Conservation (phyloP, 1,140 invertebrate genomes). For the Papilio aristodemus region DNA sequence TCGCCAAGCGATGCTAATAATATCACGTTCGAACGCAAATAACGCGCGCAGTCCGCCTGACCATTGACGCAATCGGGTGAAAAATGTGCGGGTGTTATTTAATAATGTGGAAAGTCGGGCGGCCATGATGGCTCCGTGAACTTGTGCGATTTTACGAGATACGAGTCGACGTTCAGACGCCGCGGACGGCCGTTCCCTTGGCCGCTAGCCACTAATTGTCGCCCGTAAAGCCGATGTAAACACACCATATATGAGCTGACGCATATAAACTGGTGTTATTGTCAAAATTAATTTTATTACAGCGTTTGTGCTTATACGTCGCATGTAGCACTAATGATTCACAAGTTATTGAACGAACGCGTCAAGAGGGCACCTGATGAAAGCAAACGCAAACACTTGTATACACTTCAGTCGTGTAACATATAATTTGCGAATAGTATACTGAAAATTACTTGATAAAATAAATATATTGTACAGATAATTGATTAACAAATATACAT, state of each 20-base stretch:
- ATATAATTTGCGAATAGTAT: too few relatives aligned
- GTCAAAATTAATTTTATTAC: conserved; percentile 41
- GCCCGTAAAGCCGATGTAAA: conserved; percentile 60
- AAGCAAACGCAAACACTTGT: conserved; percentile 13
- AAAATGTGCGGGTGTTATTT: conserved; percentile 74
- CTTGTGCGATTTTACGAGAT: conserved; percentile 61
- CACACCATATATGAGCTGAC: conserved; percentile 54
- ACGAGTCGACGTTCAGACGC: conserved; percentile 37
- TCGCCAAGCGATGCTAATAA: conserved; percentile 72
- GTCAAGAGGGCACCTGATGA: conserved; percentile 13
- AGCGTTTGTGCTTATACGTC: conserved; percentile 10
- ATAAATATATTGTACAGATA: too few relatives aligned
- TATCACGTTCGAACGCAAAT: conserved; percentile 70
- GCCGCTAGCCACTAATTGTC: conserved; percentile 49
- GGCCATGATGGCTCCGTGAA: conserved; percentile 65
- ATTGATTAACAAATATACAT: too few relatives aligned
- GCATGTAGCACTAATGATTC: conserved; percentile 20
- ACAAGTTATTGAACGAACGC: conserved; percentile 5
- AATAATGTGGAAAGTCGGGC: conserved; percentile 65
- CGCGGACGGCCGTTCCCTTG: conserved; percentile 37
- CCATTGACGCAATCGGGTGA: conserved; percentile 75
- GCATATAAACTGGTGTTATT: conserved; percentile 46
- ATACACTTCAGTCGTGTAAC: neutral
- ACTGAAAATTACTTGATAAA: too few relatives aligned
- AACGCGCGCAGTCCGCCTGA: conserved; percentile 66